A percentile compares a stretch with the other conserved stretches of the same genome.
These are phyloP conservation scores for Cyphomyrmex costatus DNA, from an alignment of 1,140 invertebrate genomes.

Conservation along the genomic window DNA sequence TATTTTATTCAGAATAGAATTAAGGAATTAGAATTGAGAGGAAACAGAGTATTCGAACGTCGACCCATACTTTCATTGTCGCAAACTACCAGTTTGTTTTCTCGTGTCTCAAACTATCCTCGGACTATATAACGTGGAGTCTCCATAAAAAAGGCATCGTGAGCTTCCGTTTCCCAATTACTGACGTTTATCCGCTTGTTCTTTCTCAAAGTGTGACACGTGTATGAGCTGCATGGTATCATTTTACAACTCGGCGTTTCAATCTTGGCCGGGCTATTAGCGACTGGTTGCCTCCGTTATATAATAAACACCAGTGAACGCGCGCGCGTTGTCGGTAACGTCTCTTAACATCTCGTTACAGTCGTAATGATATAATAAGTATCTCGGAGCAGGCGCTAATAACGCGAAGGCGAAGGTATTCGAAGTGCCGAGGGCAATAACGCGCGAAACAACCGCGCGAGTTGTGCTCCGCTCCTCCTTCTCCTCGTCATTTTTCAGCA, in stretches of 20 bases:
- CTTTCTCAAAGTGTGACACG: background rate
- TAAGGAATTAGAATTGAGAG: background rate
- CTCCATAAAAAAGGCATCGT: background rate
- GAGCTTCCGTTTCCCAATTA: background rate
- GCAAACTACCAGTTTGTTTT: background rate
- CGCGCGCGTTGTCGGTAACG: conserved; percentile 21
- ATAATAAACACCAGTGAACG: conserved; percentile 16
- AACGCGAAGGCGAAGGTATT: conserved; percentile 41
- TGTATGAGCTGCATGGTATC: conserved; percentile 9
- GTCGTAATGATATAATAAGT: conserved; percentile 63
- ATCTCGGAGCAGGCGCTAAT: conserved; percentile 48
- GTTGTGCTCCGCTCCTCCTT: background rate
- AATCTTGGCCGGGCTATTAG: conserved; percentile 46
- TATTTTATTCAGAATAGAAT: conserved; percentile 11
- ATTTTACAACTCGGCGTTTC: conserved; percentile 34
- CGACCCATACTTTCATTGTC: background rate
- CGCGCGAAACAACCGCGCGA: conserved; percentile 29
- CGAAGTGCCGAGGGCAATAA: conserved; percentile 45
- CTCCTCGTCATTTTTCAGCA: conserved; percentile 49
- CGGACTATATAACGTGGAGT: too few relatives aligned
- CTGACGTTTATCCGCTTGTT: background rate
- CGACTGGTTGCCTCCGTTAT: conserved; percentile 37
- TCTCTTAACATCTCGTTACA: conserved; percentile 60
- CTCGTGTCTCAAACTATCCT: background rate
- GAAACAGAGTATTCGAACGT: background rate